phyloP scores from a whole-genome alignment of 1,140 invertebrate genomes.

The Apis cerana region DNA sequence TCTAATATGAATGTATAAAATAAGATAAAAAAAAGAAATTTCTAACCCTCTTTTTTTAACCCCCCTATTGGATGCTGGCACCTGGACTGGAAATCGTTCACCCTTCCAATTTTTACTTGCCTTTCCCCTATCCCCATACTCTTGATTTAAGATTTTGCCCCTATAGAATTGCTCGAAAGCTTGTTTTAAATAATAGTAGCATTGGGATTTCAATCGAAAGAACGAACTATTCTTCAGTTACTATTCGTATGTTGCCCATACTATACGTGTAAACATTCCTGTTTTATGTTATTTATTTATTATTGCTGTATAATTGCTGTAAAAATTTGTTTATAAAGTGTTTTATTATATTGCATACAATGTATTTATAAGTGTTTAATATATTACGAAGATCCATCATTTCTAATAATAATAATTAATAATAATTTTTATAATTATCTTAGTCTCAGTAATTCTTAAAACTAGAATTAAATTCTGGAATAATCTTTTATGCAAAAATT shows the following conservation, averaged over 20 bases:
- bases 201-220: conserved; percentile 63
- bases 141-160: conserved; percentile 71
- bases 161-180: conserved; percentile 76
- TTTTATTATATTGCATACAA: too few relatives aligned
- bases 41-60: conserved; percentile 71
- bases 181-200: conserved; percentile 81
- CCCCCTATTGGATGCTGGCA: conserved; percentile 69
- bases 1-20: conserved; percentile 30
- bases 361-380: too few relatives aligned
- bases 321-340: not conserved
- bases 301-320: not conserved
- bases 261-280: not conserved
- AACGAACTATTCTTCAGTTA: conserved; percentile 67
- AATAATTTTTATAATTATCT: too few relatives aligned
- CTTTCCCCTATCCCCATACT: conserved; percentile 64
- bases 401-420: too few relatives aligned
- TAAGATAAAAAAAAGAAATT: conserved; percentile 58
- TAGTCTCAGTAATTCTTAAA: not conserved
- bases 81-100: conserved; percentile 77
- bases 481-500: not conserved
- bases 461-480: not conserved
- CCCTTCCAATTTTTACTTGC: conserved; percentile 79
- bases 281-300: not conserved
- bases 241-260: conserved; percentile 57
- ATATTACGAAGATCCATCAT: too few relatives aligned